Evolutionary conservation across 2,797 vertebrate genomes (phyloP), one percentile per base, ranked within the genome.

Genomic region (Pipistrellus nathusii): DNA sequence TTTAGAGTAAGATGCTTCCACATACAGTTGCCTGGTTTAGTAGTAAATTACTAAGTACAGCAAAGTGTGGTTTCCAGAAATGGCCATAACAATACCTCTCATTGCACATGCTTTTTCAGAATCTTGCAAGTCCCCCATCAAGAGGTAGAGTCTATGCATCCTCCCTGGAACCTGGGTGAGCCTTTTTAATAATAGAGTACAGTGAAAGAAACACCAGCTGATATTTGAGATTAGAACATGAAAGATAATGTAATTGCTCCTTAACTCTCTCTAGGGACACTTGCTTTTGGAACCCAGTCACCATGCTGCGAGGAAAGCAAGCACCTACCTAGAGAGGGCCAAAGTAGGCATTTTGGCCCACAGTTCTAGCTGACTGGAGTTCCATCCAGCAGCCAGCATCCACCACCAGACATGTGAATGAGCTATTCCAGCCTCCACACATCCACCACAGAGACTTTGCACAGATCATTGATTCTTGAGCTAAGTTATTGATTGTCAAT

Each of bases 31-130:
- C 30, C 71, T 84, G 23, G 53, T 86, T 78, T 85, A 72, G 71
- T 85, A 72, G 64, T 48, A 86, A 91, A 59, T 89, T 73, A 86
- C 25, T 83, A 77, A 62, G 25, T 69, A 32, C 11, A 5, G 68
- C 27, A 66, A 38, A 69, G 13, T 46, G 13, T 62, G n/a, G 38
- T 77, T 91, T 89, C 27, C 68, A 85, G 71, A 93, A 81, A 91
- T 59, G 62, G 8, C 14, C 21, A 71, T 53, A 94, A 51, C 9
- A 38, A 85, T 71, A 66, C 44, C 51, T 51, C 25, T 51, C 41
- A 53, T 73, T 11, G 17, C 18, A 51, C 25, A 44, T 32, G 23
- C 30, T 90, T 57, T 83, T 84, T 44, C 18, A 88, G 53, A 88
- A 81, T 5, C 15, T 78, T 51, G 4, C n/a, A 69, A 71, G 41